Base-by-base conservation (phyloP, 2,113 vertebrate genomes). In the Tychaedon coryphoeus region DNA sequence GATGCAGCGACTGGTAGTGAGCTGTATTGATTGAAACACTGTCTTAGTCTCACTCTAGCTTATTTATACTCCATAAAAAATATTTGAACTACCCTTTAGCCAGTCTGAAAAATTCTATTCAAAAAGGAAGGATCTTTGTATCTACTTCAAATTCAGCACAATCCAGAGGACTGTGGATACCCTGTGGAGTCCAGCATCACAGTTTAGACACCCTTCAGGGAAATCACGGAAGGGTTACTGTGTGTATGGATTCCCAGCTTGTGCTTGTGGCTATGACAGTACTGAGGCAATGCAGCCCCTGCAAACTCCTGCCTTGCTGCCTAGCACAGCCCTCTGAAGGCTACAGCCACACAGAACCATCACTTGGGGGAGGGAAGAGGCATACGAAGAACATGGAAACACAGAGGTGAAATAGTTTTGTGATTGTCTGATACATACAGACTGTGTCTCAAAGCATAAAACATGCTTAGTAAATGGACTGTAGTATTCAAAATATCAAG, bases 201-300 rank as follows among this genome's bases (percentile, higher is more conserved):
- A 6, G 12, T 9, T 53, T 40, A 40, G 34, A 5, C 10, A 4
- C 14, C 9, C 24, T 18, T 29, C 7, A 51, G 36, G 67, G 50
- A 86, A 28, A 65, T 16, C 14, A 24, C 0, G 22, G 10, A 3
- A 2, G 8, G 4, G 13, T 29, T 24, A 3, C 20, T 7, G 19
- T 2, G 11, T 4, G 12, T 5, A 2, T 0, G 8, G 28, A 15
- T 22, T 17, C 45, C 38, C 42, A 8, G 10, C 5, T 31, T 2
- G 1, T 11, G 5, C 5, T 1, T 29, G 38, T 13, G 66, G n/a
- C 8, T 8, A 8, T 7, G 47, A 7, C 2, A 2, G 20, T 6
- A 2, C 51, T 0, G 15, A 28, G 33, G 3, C 2, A 0, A 0
- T 14, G 24, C 12, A 57, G 61, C 18, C 28, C 1, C 64, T 26